phyloP scores from a whole-genome alignment of 2,113 vertebrate species.

The Hippocampus mohnikei region DNA sequence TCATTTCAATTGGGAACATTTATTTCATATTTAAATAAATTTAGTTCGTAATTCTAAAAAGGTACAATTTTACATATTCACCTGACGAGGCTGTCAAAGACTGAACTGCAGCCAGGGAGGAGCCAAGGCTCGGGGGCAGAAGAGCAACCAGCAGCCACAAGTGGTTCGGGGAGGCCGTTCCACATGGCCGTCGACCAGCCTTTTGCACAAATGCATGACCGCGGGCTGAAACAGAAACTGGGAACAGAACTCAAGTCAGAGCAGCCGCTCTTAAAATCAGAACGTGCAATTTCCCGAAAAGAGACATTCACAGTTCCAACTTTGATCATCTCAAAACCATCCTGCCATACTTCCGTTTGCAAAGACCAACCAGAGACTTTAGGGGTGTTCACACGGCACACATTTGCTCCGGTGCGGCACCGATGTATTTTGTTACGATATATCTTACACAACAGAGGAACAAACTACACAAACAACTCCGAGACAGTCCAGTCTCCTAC shows the following conservation, averaged over 20 bases:
- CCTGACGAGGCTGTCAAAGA: constrained; percentile 79
- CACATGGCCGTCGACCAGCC: constrained; percentile 60
- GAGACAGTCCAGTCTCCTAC: no score
- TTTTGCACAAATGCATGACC: constrained; percentile 41
- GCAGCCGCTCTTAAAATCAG: background rate
- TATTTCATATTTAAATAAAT: no score
- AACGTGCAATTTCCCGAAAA: background rate
- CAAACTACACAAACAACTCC: no score
- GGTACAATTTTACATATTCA: constrained; percentile 21
- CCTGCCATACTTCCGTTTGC: background rate
- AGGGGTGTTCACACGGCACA: no score
- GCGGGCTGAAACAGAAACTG: constrained; percentile 51
- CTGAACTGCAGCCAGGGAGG: constrained; percentile 74
- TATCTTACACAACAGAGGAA: no score
- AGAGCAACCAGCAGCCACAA: constrained; percentile 31
- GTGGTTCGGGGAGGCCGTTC: constrained; percentile 53
- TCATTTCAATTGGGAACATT: no score
- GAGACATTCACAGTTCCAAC: background rate
- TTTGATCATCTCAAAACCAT: background rate
- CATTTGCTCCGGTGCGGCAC: no score
- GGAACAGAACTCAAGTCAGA: background rate
- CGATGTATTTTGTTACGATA: no score
- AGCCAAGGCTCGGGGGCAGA: constrained; percentile 76
- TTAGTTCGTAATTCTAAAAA: background rate
- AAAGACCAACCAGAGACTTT: background rate